Evolutionary conservation across 2,113 vertebrate species (phyloP).

Genomic region (Prionailurus bengalensis): DNA sequence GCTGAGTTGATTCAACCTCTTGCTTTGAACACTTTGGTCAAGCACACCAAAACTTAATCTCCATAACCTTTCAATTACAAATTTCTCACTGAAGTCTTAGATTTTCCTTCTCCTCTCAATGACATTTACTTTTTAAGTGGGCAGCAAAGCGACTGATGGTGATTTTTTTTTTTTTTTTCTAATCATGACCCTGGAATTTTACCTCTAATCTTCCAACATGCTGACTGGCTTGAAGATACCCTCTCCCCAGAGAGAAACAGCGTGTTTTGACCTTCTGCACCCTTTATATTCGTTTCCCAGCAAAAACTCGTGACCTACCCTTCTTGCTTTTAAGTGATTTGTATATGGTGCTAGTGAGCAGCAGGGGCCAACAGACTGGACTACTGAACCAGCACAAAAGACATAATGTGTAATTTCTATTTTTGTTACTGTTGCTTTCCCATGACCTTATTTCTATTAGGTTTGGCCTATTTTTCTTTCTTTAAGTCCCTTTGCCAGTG

Average conservation of each 20-base stretch:
- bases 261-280: neutral
- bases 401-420: conserved; percentile 26
- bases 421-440: conserved; percentile 55
- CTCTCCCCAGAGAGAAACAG: neutral
- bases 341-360: neutral
- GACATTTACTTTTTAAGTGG: conserved; percentile 34
- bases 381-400: neutral
- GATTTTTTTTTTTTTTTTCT: neutral
- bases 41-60: neutral
- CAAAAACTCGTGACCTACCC: neutral
- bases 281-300: neutral
- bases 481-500: conserved; percentile 15
- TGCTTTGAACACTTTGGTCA: neutral
- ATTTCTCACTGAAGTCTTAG: neutral
- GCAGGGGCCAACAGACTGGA: neutral
- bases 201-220: neutral
- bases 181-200: neutral
- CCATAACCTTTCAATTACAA: neutral
- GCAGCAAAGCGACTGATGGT: neutral
- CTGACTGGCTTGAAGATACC: conserved; percentile 13
- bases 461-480: conserved; percentile 51
- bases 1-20: neutral
- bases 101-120: neutral
- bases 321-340: neutral
- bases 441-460: conserved; percentile 42